phyloP scores from a whole-genome alignment of 2,113 vertebrate species.

The Eubucco bourcierii region DNA sequence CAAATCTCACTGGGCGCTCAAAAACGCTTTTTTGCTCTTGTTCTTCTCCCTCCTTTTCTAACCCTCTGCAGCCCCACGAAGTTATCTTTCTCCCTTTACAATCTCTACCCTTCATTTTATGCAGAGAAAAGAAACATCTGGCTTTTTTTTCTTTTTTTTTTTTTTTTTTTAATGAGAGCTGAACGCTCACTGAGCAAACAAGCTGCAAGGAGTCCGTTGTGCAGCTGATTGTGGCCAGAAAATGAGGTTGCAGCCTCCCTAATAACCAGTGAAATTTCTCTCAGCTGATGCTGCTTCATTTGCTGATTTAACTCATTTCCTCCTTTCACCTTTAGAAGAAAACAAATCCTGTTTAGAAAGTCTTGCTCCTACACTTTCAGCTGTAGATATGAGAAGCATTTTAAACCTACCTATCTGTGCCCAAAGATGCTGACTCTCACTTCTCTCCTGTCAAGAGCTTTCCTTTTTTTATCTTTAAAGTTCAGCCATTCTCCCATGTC shows the following conservation, averaged over 20 bases:
- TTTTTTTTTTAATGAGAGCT: constrained; percentile 30
- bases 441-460: constrained; percentile 13
- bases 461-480: constrained; percentile 30
- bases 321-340: neutral
- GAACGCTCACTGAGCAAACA: neutral
- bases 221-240: constrained; percentile 25
- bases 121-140: constrained; percentile 38
- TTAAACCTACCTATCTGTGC: neutral
- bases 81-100: neutral
- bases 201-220: constrained; percentile 21
- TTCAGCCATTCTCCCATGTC: neutral
- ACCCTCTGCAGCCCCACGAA: neutral
- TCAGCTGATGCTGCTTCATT: neutral
- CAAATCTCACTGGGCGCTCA: neutral
- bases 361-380: neutral
- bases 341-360: neutral
- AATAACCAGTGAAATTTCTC: neutral
- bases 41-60: neutral
- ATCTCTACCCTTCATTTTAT: neutral
- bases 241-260: neutral
- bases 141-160: neutral
- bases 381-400: neutral
- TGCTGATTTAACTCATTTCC: neutral
- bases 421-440: neutral
- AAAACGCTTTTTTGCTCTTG: neutral